Evolutionary conservation across 92 coral and sea anemone genomes (phyloP).

Genomic region (Zoanthus gigantus): DNA sequence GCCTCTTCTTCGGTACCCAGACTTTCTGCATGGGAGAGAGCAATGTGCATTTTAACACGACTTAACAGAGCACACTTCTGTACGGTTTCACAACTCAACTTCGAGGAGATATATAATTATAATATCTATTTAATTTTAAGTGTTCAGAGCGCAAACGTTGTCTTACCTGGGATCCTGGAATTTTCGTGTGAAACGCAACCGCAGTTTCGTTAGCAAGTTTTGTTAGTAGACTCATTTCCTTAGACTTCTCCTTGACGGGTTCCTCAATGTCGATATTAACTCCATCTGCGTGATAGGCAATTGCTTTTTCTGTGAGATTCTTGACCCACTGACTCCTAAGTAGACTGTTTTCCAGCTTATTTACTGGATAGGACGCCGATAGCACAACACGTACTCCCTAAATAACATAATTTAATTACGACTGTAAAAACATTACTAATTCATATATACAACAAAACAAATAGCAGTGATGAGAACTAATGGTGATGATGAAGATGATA

Average conservation of each 20-base stretch:
- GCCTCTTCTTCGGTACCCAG: too few relatives aligned
- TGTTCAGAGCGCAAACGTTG: neutral
- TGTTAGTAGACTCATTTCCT: conserved; percentile 78
- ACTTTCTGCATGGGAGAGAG: neutral
- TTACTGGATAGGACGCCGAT: conserved; percentile 76
- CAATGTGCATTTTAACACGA: too few relatives aligned
- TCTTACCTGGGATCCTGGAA: conserved; percentile 87
- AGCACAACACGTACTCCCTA: conserved; percentile 97
- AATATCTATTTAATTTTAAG: too few relatives aligned
- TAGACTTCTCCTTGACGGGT: conserved; percentile 80
- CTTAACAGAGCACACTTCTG: too few relatives aligned
- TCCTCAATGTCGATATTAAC: conserved; percentile 95
- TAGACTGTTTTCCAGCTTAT: conserved; percentile 72
- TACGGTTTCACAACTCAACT: too few relatives aligned
- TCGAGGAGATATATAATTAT: too few relatives aligned
- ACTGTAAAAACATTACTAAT: neutral
- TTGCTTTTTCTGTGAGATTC: conserved; percentile 79
- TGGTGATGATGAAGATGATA: neutral
- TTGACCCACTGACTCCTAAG: conserved; percentile 85
- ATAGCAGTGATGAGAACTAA: neutral
- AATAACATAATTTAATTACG: neutral
- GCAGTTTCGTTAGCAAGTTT: conserved; percentile 80
- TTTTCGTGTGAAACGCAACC: conserved; percentile 73
- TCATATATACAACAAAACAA: neutral
- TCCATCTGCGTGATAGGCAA: conserved; percentile 89